Evolutionary conservation across 2,888 invertebrate species (phyloP).

Genomic region (Volucella bombylans): DNA sequence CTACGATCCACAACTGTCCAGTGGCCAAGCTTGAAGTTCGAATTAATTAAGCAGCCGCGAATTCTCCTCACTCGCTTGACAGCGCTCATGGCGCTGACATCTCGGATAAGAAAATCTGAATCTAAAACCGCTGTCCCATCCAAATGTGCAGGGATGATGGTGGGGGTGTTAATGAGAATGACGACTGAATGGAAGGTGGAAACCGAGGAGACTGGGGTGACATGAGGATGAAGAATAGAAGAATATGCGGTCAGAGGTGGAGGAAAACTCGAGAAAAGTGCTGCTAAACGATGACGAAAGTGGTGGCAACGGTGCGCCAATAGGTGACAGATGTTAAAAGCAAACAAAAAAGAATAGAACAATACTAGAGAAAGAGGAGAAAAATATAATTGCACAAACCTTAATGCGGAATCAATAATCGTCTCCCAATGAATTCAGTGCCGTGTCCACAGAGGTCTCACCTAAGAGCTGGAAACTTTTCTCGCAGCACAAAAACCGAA

Average conservation of each 20-base stretch:
- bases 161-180: slow-evolving; percentile 17
- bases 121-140: neutral
- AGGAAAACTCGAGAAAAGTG: slow-evolving; percentile 43
- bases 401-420: slow-evolving; percentile 72
- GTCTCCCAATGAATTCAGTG: slow-evolving; percentile 36
- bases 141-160: slow-evolving; percentile 45
- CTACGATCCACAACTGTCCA: slow-evolving; percentile 21
- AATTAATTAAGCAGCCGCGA: slow-evolving; percentile 78
- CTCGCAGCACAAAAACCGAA: slow-evolving; percentile 33
- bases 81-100: slow-evolving; percentile 11
- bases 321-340: slow-evolving; percentile 55
- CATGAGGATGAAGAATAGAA: neutral
- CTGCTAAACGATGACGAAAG: slow-evolving; percentile 20
- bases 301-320: slow-evolving; percentile 6
- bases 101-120: too few species aligned
- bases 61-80: slow-evolving; percentile 58
- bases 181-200: neutral
- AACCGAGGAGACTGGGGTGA: neutral
- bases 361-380: slow-evolving; percentile 13
- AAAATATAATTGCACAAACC: slow-evolving; percentile 68
- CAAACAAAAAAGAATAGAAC: slow-evolving; percentile 1
- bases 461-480: slow-evolving; percentile 28
- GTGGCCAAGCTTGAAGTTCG: slow-evolving; percentile 79
- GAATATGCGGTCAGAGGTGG: slow-evolving; percentile 57
- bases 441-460: slow-evolving; percentile 35